phyloP scores from a whole-genome alignment of 2,113 vertebrate genomes.

The Vulpes ferrilata region DNA sequence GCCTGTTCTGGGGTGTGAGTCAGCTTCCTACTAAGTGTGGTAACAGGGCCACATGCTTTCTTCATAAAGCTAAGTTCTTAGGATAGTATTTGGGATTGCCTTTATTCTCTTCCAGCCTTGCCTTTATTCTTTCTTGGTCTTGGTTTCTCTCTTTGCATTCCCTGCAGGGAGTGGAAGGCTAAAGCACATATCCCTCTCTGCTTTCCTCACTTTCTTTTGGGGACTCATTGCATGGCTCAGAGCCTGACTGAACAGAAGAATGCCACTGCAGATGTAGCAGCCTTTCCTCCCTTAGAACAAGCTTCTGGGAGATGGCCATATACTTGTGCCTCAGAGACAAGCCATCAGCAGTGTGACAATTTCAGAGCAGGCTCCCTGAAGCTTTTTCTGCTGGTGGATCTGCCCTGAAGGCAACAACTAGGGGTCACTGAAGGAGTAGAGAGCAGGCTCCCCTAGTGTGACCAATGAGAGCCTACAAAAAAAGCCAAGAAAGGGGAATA shows the following conservation, averaged over 20 bases:
- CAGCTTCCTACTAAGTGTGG: not conserved
- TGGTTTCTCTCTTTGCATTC: not conserved
- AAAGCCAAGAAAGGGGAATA: not conserved
- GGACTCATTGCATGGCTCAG: not conserved
- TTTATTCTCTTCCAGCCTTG: not conserved
- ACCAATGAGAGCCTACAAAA: not conserved
- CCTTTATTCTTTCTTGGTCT: not conserved
- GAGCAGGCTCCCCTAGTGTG: not conserved
- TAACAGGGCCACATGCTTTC: not conserved
- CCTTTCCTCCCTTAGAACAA: not conserved
- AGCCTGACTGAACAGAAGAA: not conserved
- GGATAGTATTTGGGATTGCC: not conserved
- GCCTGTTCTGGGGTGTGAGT: not conserved
- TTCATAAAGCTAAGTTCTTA: not conserved
- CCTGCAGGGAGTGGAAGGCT: not conserved
- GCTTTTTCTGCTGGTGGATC: not conserved
- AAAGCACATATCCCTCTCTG: not conserved
- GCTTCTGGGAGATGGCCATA: not conserved
- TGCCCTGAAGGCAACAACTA: not conserved
- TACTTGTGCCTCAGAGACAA: not conserved
- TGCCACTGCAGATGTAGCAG: not conserved
- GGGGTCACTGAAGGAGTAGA: not conserved
- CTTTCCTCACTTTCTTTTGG: not conserved
- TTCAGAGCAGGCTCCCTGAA: not conserved
- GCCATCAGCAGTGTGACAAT: fast-evolving